A percentile compares a stretch with the other conserved stretches of the same genome.
Evolutionary conservation across 2,888 invertebrate genomes (phyloP).

Genomic region (Dione juno): DNA sequence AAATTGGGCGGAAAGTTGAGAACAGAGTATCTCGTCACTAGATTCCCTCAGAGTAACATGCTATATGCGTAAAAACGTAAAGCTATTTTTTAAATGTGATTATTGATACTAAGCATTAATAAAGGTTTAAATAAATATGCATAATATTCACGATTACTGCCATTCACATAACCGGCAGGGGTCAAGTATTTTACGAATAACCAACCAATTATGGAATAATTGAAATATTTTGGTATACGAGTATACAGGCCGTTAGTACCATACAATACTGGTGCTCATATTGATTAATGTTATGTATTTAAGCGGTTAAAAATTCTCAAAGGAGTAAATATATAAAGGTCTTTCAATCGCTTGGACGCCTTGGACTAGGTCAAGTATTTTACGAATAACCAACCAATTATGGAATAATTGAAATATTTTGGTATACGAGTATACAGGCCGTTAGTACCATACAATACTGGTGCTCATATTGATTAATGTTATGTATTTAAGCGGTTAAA

Average conservation of each 20-base stretch:
- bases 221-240: constrained; percentile 1
- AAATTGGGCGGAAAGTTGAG: no score
- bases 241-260: not conserved
- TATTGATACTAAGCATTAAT: no score
- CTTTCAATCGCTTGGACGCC: constrained; percentile 22
- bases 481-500: constrained; percentile 9
- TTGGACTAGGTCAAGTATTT: constrained; percentile 1
- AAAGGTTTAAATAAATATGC: constrained; percentile 1
- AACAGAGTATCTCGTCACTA: no score
- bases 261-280: not conserved
- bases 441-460: not conserved
- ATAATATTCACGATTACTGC: not conserved
- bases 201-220: constrained; percentile 15
- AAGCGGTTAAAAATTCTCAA: constrained; percentile 23
- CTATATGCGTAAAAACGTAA: no score
- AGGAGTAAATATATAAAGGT: constrained; percentile 27
- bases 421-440: not conserved
- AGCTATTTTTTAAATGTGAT: no score
- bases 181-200: constrained; percentile 11
- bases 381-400: constrained; percentile 17
- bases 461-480: not conserved
- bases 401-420: constrained; percentile 11
- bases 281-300: not conserved
- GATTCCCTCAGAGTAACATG: not conserved
- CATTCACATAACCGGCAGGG: not conserved